A percentile compares a stretch with the other conserved stretches of the same genome.
Conservation (phyloP, 92 coral and sea anemone species). For the Epizoanthus illoricatus region DNA sequence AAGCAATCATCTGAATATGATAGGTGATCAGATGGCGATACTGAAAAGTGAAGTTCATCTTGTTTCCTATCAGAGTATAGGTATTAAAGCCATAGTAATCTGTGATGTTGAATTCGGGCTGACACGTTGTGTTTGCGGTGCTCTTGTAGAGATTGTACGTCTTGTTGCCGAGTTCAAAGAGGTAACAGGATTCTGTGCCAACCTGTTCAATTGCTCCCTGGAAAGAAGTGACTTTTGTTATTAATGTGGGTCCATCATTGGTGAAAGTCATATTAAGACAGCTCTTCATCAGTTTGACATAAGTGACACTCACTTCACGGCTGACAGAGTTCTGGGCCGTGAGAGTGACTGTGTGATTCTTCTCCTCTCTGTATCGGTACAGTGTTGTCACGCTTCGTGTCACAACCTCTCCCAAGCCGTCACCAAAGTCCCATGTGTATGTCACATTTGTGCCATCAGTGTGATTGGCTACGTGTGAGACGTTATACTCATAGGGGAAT, state of each 20-base stretch:
- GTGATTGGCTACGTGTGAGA: conserved; percentile 52
- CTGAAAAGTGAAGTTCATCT: conserved; percentile 30
- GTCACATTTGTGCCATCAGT: conserved; percentile 72
- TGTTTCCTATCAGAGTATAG: conserved; percentile 34
- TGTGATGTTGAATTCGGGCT: conserved; percentile 42
- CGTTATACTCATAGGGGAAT: conserved; percentile 68
- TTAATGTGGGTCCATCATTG: conserved; percentile 63
- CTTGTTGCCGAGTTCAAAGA: conserved; percentile 69
- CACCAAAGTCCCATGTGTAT: conserved; percentile 67
- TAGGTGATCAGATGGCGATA: conserved; percentile 54
- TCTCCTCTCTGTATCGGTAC: conserved; percentile 33
- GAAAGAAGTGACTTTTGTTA: conserved; percentile 46
- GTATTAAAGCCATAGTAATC: conserved; percentile 17
- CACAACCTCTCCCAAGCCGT: conserved; percentile 37
- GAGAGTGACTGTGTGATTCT: conserved; percentile 36
- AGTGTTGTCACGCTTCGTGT: conserved; percentile 43
- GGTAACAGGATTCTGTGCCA: conserved; percentile 76
- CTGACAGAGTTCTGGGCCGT: conserved; percentile 78
- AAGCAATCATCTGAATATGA: conserved; percentile 39
- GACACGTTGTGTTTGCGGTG: conserved; percentile 46
- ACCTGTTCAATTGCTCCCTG: conserved; percentile 53
- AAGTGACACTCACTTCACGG: conserved; percentile 36
- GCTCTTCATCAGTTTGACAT: conserved; percentile 62
- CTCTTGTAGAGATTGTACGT: conserved; percentile 64
- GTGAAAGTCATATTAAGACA: conserved; percentile 56